Percentiles rank a stretch among this genome's conserved stretches.
Conservation (phyloP, 2,113 vertebrate genomes). For the Neomonachus schauinslandi region DNA sequence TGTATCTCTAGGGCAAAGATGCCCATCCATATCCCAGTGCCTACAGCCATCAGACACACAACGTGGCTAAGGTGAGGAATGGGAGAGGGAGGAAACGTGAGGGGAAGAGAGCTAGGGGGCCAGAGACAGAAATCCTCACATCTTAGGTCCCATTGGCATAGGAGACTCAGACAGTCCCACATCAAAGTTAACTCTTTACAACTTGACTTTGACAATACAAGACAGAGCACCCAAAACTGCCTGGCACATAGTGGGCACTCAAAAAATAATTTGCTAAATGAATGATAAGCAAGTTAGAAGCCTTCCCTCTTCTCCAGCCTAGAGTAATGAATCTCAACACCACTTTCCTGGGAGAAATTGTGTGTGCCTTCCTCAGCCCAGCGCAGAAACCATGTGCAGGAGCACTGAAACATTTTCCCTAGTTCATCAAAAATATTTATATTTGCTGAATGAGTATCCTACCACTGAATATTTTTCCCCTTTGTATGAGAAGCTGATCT, state of each 20-base stretch:
- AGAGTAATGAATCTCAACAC: not conserved
- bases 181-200: not conserved
- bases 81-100: accelerated
- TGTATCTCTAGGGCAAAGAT: not conserved
- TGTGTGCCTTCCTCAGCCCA: not conserved
- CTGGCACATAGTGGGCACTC: not conserved
- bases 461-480: not conserved
- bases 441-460: not conserved
- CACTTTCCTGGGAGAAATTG: not conserved
- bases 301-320: not conserved
- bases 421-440: not conserved
- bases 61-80: not conserved
- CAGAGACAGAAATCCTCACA: not conserved
- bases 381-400: not conserved
- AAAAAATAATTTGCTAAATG: not conserved
- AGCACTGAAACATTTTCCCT: not conserved
- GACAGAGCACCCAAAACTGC: not conserved
- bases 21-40: not conserved
- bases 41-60: not conserved
- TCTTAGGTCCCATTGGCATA: not conserved
- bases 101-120: not conserved
- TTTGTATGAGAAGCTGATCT: not conserved
- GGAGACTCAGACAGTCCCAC: not conserved
- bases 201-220: not conserved
- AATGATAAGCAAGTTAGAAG: not conserved